Base-by-base conservation (phyloP, 2,888 invertebrate species). In the Parelbella ahira region DNA sequence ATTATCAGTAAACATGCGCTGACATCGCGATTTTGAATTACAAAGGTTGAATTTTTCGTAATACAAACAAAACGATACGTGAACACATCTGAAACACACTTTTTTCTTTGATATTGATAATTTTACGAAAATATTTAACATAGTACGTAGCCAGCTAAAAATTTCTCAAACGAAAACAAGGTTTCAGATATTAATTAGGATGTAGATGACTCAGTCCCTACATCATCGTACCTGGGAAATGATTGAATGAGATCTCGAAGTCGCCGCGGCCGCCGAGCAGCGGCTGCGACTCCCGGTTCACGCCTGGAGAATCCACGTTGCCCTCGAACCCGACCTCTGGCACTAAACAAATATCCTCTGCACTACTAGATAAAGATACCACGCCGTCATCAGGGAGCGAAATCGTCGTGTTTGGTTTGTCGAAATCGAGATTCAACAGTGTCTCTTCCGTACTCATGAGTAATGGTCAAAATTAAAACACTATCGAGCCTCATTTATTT, bases 261-360 rank as follows among this genome's bases (percentile, higher is more conserved):
- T 93, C 93, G 74, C 91, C 91, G 74, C 92, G 92, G 87, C 94
- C 93, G 83, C 95, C 95, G 37, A 98, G 90, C 55, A 98, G 92
- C 74, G 97, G 97, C 89, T 97, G 97, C 86, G 95, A 96, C 91
- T 98, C 98, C 69, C 96, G 91, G 86, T 94, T 94, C 50, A 92
- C 90, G 51, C 93, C 93, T 71, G 93, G 91, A 37, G 93, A 93
- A 91, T 95, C 95, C 92, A 94, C 92, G 88, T 91, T 91, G 83
- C 92, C 90, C 83, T 93, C 93, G 80, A 95, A 96, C 54, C 91
- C 91, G 58, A 96, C 92, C 83, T 95, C 95, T 56, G 95, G 95
- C 63, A 95, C 91, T 75, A 93, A 87, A 76, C 91, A 90, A 75
- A 93, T 91, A 78, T 93, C 93, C 76, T 93, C 92, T 46, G 84